Evolutionary conservation across 2,888 invertebrate species (phyloP).

Genomic region (Caenorhabditis sp.): DNA sequence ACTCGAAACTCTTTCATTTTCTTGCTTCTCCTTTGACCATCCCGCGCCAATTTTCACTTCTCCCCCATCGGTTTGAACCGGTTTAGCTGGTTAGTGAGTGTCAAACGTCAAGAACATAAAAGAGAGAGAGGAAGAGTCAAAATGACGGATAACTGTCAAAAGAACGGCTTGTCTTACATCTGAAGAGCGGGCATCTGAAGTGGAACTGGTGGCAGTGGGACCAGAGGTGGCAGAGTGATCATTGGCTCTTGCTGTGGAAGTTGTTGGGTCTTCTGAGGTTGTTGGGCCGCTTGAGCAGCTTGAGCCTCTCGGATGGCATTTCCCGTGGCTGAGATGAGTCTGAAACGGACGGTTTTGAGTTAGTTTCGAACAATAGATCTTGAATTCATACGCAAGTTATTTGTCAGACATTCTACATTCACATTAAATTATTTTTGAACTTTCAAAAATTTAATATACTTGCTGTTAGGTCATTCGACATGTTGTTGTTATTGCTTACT

Average conservation of each 20-base stretch:
- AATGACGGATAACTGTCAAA: slow-evolving; percentile 31
- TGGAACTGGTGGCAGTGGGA: slow-evolving; percentile 59
- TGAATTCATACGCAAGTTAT: background rate
- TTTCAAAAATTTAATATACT: background rate
- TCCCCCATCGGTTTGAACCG: slow-evolving; percentile 28
- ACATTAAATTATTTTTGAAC: background rate
- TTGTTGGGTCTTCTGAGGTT: slow-evolving; percentile 31
- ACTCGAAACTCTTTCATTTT: slow-evolving; percentile 28
- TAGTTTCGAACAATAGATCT: background rate
- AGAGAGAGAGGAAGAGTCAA: slow-evolving; percentile 12
- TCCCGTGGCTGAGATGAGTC: slow-evolving; percentile 63
- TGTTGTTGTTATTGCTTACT: slow-evolving; percentile 13
- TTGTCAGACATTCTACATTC: slow-evolving; percentile 1
- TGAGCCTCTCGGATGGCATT: slow-evolving; percentile 62
- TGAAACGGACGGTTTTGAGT: slow-evolving; percentile 26
- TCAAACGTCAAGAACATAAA: slow-evolving; percentile 44
- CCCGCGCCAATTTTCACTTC: slow-evolving; percentile 43
- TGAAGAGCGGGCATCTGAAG: slow-evolving; percentile 51
- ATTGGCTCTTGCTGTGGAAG: slow-evolving; percentile 53
- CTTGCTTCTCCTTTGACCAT: slow-evolving; percentile 28
- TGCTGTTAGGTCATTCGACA: background rate
- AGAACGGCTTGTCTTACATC: slow-evolving; percentile 39
- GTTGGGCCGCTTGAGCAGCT: slow-evolving; percentile 47
- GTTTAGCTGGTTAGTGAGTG: slow-evolving; percentile 44
- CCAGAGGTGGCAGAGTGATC: slow-evolving; percentile 58